Percentiles rank a stretch among this genome's conserved stretches.
Conservation (phyloP, 2,888 invertebrate species). For the Lasius platythorax region DNA sequence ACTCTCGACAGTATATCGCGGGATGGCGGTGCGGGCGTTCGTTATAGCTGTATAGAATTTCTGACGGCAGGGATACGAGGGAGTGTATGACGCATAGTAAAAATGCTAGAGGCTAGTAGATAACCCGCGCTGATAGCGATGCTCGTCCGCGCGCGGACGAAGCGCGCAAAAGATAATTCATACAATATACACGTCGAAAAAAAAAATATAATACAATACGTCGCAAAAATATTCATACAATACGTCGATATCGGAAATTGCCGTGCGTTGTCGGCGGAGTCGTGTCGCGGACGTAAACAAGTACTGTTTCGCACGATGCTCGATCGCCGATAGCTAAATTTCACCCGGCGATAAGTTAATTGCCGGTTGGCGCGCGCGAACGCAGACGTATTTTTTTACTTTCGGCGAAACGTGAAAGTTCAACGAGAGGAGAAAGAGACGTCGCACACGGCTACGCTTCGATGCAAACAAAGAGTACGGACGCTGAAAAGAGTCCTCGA, state of each 20-base stretch:
- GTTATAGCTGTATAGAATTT: constrained; percentile 62
- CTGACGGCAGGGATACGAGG: constrained; percentile 44
- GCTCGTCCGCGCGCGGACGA: not conserved
- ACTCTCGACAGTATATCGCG: constrained; percentile 41
- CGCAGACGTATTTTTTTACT: constrained; percentile 5
- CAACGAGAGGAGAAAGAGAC: not conserved
- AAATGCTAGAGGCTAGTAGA: constrained; percentile 47
- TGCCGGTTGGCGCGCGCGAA: not conserved
- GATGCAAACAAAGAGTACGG: constrained; percentile 15
- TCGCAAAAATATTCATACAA: not conserved
- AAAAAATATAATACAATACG: not conserved
- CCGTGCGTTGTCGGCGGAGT: not conserved
- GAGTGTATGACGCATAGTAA: constrained; percentile 32
- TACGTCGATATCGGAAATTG: not conserved
- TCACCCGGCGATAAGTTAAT: constrained; percentile 29
- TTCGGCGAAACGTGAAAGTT: constrained; percentile 14
- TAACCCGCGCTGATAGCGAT: constrained; percentile 37
- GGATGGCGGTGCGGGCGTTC: constrained; percentile 46
- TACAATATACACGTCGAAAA: not conserved
- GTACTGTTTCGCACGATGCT: not conserved
- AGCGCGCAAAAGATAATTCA: not conserved
- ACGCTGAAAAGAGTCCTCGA: not conserved
- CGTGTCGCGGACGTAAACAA: not conserved
- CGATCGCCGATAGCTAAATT: constrained; percentile 28
- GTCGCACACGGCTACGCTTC: not conserved